phyloP scores from a whole-genome alignment of 2,797 vertebrate genomes.

The Dendrocincla fuliginosa region DNA sequence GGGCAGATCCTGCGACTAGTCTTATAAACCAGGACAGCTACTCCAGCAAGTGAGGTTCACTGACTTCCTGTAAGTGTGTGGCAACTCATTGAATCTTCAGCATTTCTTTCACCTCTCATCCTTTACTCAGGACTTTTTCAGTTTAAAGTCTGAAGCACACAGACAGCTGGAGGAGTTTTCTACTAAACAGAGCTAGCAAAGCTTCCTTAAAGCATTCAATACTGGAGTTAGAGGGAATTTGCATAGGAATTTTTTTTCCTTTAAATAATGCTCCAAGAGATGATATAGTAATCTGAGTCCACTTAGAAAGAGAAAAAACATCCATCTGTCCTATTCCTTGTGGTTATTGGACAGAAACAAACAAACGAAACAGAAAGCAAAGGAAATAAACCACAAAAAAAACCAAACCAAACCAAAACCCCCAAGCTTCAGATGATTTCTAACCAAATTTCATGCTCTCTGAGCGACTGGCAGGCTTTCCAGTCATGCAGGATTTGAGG shows the following conservation, averaged over 20 bases:
- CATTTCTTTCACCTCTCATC: background rate
- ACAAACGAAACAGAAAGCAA: background rate
- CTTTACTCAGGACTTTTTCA: background rate
- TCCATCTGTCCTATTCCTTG: background rate
- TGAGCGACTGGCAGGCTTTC: background rate
- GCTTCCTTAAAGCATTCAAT: background rate
- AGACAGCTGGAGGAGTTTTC: background rate
- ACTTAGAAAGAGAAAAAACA: background rate
- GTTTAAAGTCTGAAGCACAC: background rate
- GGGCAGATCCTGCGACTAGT: background rate
- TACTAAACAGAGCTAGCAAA: background rate
- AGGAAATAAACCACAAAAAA: background rate
- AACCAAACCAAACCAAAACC: background rate
- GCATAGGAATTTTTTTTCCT: background rate
- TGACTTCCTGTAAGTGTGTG: background rate
- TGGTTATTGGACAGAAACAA: background rate
- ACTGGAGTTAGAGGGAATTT: background rate
- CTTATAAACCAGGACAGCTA: background rate
- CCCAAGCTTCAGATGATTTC: background rate
- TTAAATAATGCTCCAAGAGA: background rate
- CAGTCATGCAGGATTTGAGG: background rate
- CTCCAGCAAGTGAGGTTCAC: background rate
- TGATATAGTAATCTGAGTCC: background rate
- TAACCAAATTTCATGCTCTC: background rate
- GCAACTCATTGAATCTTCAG: background rate